phyloP scores from a whole-genome alignment of 1,140 invertebrate genomes.

The Neodiprion pinetum region DNA sequence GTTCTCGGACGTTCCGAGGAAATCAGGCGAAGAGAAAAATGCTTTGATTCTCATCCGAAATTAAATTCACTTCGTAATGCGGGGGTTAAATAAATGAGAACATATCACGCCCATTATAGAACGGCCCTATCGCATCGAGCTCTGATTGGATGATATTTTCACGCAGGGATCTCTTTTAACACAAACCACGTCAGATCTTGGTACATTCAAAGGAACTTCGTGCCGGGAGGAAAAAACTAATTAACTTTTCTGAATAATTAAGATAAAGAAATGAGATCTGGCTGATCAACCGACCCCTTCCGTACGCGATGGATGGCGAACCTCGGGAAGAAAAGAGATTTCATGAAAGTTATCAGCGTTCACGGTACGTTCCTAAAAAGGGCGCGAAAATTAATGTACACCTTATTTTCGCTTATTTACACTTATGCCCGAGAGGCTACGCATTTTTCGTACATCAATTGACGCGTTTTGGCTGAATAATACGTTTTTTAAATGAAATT shows the following conservation, averaged over 20 bases:
- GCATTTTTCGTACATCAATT: too few species aligned
- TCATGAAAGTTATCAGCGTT: background rate
- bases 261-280: conserved; percentile 51
- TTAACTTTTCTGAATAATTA: conserved; percentile 58
- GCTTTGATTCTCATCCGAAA: conserved; percentile 42
- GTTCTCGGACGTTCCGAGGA: conserved; percentile 20
- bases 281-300: conserved; percentile 38
- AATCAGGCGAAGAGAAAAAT: conserved; percentile 45
- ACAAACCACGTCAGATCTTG: conserved; percentile 13
- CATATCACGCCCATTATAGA: conserved; percentile 7
- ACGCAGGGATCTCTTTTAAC: conserved; percentile 12
- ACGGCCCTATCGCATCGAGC: conserved; percentile 2
- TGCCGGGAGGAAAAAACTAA: conserved; percentile 51
- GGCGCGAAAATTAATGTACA: conserved; percentile 2
- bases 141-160: conserved; percentile 15
- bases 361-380: background rate
- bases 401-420: background rate
- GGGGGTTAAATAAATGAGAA: conserved; percentile 29
- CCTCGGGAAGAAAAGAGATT: background rate
- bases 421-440: too few species aligned
- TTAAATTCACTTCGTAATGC: conserved; percentile 39
- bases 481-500: too few species aligned
- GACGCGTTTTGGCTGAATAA: too few species aligned
- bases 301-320: background rate
- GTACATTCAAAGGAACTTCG: conserved; percentile 45